Evolutionary conservation across 2,113 vertebrate genomes (phyloP), one percentile per base, ranked within the genome.

Genomic region (Suncus etruscus): DNA sequence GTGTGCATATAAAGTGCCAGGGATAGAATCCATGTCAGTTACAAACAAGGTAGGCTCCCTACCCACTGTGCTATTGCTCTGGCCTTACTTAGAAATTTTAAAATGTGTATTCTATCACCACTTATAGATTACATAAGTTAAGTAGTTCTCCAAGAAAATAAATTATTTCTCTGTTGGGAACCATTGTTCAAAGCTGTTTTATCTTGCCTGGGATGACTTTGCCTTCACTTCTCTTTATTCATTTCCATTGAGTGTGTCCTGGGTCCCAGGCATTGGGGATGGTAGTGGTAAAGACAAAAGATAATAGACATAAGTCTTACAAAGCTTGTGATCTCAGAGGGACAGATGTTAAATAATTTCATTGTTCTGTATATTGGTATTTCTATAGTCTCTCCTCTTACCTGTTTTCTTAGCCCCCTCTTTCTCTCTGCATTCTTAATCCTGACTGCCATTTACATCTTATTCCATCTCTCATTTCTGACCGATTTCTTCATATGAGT

Each of bases 401-500:
- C 76, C 76, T 92, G 48, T 93, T 94, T 91, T 92, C 78, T 76
- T 91, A 75, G 45, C 66, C 48, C 51, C 86, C 89, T 78, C 68
- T 79, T 81, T 87, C 73, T 14, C 22, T 77, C 29, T 63, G 68
- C 61, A 48, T 88, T 82, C 32, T 76, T 90, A 93, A 78, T 65
- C 72, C 86, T 86, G 20, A 68, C 93, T 69, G 68, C 79, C 50
- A 70, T 87, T 58, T 77, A 86, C 92, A 79, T 93, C 92, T 87
- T 87, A 92, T 91, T 65, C 79, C 73, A 12, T 73, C 45, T 94
- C 32, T 93, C 78, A 78, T 92, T 92, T 91, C 83, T 94, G n/a
- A 91, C 95, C 83, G 83, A 91, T 93, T 88, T 91, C 89, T 83
- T 73, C 88, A 32, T 77, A 93, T 76, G 79, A 86, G 24, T 48